phyloP scores from a whole-genome alignment of 2,113 vertebrate species.

The Tupaia chinensis region DNA sequence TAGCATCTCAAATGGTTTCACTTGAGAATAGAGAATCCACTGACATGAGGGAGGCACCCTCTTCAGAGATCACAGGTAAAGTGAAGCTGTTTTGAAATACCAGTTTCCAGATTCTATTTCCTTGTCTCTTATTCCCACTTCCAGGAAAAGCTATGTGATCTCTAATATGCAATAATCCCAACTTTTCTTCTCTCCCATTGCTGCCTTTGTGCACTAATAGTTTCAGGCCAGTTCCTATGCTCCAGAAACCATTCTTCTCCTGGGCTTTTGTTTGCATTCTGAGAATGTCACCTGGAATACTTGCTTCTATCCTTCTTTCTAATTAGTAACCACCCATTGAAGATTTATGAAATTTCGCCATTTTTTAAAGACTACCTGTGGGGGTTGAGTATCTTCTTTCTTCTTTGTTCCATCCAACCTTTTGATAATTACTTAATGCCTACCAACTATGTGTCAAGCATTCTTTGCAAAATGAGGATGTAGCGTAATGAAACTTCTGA shows the following conservation, averaged over 20 bases:
- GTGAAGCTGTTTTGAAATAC: neutral
- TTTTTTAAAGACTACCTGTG: neutral
- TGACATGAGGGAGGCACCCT: neutral
- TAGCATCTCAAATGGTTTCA: neutral
- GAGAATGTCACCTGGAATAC: neutral
- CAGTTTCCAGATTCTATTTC: neutral
- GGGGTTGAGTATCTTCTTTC: neutral
- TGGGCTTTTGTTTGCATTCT: neutral
- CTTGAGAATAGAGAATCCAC: neutral
- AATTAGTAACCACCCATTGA: neutral
- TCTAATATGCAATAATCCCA: neutral
- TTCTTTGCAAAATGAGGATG: neutral
- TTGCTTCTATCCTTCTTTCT: slow-evolving; percentile 5
- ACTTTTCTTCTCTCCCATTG: neutral
- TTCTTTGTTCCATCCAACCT: neutral
- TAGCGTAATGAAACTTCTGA: neutral
- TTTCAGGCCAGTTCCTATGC: neutral
- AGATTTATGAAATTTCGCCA: neutral
- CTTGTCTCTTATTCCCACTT: neutral
- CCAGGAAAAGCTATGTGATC: neutral
- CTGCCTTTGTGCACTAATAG: neutral
- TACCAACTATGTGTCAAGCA: neutral
- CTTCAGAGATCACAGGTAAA: neutral
- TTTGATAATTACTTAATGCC: neutral
- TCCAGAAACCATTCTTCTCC: neutral